Evolutionary conservation across 2,113 vertebrate genomes (phyloP).

Genomic region (Sinocyclocheilus maitianheensis): DNA sequence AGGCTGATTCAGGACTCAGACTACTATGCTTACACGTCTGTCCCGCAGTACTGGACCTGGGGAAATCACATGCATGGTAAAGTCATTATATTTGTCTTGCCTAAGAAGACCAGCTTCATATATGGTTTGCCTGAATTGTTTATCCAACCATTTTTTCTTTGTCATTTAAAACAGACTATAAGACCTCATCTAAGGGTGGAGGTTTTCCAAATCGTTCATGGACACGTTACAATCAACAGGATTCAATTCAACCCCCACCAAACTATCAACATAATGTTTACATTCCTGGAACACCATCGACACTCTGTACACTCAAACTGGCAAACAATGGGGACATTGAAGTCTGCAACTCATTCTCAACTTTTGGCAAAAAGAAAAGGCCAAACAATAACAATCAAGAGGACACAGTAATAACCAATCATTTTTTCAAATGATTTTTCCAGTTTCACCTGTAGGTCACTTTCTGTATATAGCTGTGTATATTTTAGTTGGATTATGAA

Average conservation of each 20-base stretch:
- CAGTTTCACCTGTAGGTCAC: background rate
- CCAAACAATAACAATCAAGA: slow-evolving; percentile 77
- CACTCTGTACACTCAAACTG: slow-evolving; percentile 76
- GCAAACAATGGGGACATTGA: slow-evolving; percentile 75
- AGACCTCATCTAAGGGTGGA: slow-evolving; percentile 72
- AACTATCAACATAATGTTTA: slow-evolving; percentile 90
- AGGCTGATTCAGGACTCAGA: slow-evolving; percentile 74
- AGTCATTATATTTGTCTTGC: background rate
- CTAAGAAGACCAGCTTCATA: background rate
- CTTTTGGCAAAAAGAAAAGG: slow-evolving; percentile 89
- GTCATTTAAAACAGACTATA: slow-evolving; percentile 74
- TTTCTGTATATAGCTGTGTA: background rate
- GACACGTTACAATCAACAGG: slow-evolving; percentile 76
- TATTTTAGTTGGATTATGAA: background rate
- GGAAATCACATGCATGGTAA: slow-evolving; percentile 71
- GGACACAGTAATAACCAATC: slow-evolving; percentile 75
- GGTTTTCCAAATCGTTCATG: slow-evolving; percentile 71
- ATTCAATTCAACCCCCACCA: slow-evolving; percentile 65
- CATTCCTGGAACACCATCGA: slow-evolving; percentile 81
- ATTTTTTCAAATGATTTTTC: slow-evolving; percentile 68
- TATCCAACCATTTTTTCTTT: slow-evolving; percentile 43
- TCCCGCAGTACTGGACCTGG: slow-evolving; percentile 80
- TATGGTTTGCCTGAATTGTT: slow-evolving; percentile 2
- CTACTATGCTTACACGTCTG: slow-evolving; percentile 75
- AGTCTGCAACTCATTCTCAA: slow-evolving; percentile 86